These are phyloP conservation scores for Pollenia labialis DNA, from an alignment of 2,888 invertebrate genomes.

Conservation along the genomic window DNA sequence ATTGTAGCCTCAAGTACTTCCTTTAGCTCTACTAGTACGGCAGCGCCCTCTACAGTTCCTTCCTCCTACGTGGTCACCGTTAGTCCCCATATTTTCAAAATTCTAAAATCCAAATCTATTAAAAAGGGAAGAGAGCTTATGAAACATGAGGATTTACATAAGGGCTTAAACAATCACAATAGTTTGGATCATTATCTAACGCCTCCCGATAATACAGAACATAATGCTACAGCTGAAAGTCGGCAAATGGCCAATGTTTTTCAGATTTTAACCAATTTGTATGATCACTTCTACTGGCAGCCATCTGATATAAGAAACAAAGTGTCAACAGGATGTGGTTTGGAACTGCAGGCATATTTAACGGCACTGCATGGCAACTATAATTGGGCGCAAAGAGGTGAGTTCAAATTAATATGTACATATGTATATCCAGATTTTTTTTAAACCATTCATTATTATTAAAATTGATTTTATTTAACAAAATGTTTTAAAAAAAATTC, in stretches of 20 bases:
- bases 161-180: constrained; percentile 80
- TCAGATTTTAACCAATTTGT: constrained; percentile 82
- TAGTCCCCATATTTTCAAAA: constrained; percentile 81
- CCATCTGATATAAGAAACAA: constrained; percentile 82
- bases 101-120: constrained; percentile 79
- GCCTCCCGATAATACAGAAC: constrained; percentile 58
- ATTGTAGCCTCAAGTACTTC: constrained; percentile 51
- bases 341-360: constrained; percentile 86
- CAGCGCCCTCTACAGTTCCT: constrained; percentile 7
- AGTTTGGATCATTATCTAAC: constrained; percentile 81
- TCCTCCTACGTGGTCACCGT: constrained; percentile 67
- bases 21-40: constrained; percentile 35
- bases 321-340: constrained; percentile 85
- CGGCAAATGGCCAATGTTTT: constrained; percentile 80
- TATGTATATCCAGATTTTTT: not conserved
- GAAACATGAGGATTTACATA: constrained; percentile 80
- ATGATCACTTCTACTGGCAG: constrained; percentile 84
- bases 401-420: constrained; percentile 83
- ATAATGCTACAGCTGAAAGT: constrained; percentile 75
- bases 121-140: constrained; percentile 80
- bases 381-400: constrained; percentile 92
- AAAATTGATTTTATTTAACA: too few species aligned
- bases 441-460: too few species aligned
- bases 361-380: constrained; percentile 86
- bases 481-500: not conserved